Percentiles rank a stretch among this genome's conserved stretches.
Evolutionary conservation across 1,140 invertebrate genomes (phyloP).

Genomic region (Polypedilum pembai): DNA sequence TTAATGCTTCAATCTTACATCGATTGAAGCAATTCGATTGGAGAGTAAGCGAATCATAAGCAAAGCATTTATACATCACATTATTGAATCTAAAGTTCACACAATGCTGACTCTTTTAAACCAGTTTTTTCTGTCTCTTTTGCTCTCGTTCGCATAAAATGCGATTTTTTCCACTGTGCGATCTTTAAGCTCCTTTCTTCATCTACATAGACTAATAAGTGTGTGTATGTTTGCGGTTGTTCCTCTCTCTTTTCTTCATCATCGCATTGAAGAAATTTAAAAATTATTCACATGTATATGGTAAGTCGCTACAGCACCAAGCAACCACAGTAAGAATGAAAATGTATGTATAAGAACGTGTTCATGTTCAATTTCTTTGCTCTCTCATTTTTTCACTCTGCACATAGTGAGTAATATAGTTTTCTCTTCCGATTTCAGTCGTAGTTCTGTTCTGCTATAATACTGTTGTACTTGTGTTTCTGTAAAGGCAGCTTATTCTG

Average conservation of each 20-base stretch:
- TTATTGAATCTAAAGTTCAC: not conserved
- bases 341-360: not conserved
- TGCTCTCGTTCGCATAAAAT: not conserved
- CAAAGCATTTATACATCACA: too few relatives aligned
- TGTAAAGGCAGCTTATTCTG: not conserved
- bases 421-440: conserved; percentile 16
- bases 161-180: conserved; percentile 2
- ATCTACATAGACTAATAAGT: not conserved
- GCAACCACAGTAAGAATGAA: not conserved
- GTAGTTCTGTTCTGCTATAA: not conserved
- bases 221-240: not conserved
- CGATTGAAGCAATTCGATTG: too few relatives aligned
- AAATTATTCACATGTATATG: not conserved
- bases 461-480: not conserved
- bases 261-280: not conserved
- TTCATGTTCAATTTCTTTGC: conserved; percentile 12
- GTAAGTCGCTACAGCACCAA: not conserved
- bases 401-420: not conserved
- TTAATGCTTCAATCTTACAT: too few relatives aligned
- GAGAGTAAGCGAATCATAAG: too few relatives aligned
- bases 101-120: conserved; percentile 4
- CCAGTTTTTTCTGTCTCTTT: not conserved
- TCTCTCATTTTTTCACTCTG: not conserved
- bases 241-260: not conserved
- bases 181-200: conserved; percentile 1